phyloP scores from a whole-genome alignment of 92 coral and sea anemone genomes.

The Galaxea fascicularis region DNA sequence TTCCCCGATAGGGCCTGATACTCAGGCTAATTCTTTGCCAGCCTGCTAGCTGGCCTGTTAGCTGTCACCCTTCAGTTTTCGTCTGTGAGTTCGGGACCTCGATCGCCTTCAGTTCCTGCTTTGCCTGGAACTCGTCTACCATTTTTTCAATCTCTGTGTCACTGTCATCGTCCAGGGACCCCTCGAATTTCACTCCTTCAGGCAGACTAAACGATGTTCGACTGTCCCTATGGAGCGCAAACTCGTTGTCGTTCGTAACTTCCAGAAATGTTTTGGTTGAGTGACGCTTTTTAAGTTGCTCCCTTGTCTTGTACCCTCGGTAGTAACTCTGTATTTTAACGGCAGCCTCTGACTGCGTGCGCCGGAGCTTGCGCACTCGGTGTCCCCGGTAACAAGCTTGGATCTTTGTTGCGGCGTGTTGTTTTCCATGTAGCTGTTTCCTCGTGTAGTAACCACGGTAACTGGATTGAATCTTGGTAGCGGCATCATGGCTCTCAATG shows the following conservation, averaged over 20 bases:
- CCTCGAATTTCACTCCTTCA: conserved; percentile 87
- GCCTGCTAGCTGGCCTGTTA: neutral
- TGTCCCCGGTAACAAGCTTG: conserved; percentile 73
- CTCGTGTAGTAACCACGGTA: conserved; percentile 84
- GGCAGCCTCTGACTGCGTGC: conserved; percentile 45
- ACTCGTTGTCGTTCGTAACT: conserved; percentile 41
- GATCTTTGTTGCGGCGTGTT: conserved; percentile 70
- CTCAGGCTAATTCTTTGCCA: too few relatives aligned
- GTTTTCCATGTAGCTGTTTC: conserved; percentile 27
- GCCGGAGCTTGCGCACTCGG: conserved; percentile 29
- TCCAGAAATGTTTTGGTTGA: conserved; percentile 48
- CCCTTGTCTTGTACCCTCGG: conserved; percentile 66
- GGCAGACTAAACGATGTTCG: conserved; percentile 85
- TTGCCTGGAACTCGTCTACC: conserved; percentile 69
- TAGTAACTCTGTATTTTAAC: conserved; percentile 58
- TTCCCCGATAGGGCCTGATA: too few relatives aligned
- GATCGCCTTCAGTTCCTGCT: conserved; percentile 42
- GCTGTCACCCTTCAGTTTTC: conserved; percentile 12
- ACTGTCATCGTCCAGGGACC: conserved; percentile 83
- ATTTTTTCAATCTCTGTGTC: conserved; percentile 85
- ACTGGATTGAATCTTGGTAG: conserved; percentile 79
- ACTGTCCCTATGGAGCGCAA: conserved; percentile 63
- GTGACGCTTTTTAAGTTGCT: conserved; percentile 29
- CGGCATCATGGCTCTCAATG: conserved; percentile 44
- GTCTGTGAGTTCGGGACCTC: conserved; percentile 7